Conservation (phyloP, 2,888 invertebrate genomes). For the Drosophila mayaguana region DNA sequence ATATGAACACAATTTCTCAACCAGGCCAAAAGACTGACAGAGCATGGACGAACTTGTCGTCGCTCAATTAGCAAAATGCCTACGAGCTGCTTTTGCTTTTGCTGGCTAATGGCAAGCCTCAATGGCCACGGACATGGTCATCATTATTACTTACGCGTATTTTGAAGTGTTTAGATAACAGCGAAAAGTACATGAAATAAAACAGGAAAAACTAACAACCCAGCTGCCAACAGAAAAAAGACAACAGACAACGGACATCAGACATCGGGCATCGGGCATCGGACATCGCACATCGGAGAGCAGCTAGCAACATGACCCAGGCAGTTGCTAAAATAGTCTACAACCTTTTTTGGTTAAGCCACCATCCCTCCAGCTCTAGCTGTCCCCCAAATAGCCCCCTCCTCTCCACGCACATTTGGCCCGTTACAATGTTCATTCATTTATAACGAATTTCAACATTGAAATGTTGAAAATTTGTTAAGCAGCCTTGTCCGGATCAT, state of each 20-base stretch:
- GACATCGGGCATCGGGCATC: neutral
- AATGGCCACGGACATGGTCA: conserved; percentile 59
- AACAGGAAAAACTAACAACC: conserved; percentile 65
- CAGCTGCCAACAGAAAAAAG: conserved; percentile 3
- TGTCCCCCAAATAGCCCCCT: neutral
- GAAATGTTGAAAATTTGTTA: conserved; percentile 60
- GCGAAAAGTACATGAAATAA: conserved; percentile 22
- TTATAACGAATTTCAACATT: conserved; percentile 76
- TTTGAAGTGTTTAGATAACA: conserved; percentile 58
- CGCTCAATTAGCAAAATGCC: conserved; percentile 75
- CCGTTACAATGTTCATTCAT: conserved; percentile 76
- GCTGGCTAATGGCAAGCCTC: conserved; percentile 47
- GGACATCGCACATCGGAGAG: neutral
- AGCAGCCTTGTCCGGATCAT: conserved; percentile 44
- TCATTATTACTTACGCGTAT: conserved; percentile 63
- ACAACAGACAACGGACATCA: conserved; percentile 6
- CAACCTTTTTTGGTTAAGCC: conserved; percentile 49
- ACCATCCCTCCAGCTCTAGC: conserved; percentile 10
- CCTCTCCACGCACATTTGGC: conserved; percentile 11
- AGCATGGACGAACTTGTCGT: conserved; percentile 64
- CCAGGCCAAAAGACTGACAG: conserved; percentile 41
- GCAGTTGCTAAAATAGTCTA: conserved; percentile 46
- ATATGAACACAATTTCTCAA: conserved; percentile 76
- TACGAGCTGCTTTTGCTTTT: conserved; percentile 49
- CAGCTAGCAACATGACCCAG: conserved; percentile 27